Conservation (phyloP, 2,113 vertebrate genomes). For the Trogon surrucura region DNA sequence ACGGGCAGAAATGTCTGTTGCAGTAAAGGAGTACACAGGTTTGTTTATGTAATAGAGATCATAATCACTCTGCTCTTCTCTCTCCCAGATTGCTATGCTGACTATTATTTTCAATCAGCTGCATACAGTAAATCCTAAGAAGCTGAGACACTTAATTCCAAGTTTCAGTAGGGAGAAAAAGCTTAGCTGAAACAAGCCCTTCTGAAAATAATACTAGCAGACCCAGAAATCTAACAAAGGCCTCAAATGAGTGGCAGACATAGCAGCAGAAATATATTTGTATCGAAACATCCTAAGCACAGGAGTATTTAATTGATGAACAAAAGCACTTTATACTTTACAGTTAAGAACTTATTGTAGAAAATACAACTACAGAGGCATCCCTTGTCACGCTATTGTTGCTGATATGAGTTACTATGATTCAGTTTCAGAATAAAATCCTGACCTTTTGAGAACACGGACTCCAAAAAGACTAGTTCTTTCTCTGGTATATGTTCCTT, state of each 20-base stretch:
- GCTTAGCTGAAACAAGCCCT: not conserved
- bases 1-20: not conserved
- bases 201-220: not conserved
- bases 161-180: not conserved
- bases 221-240: not conserved
- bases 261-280: not conserved
- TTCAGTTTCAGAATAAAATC: not conserved
- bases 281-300: not conserved
- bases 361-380: not conserved
- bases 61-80: not conserved
- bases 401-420: not conserved
- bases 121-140: not conserved
- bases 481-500: not conserved
- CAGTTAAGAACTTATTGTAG: not conserved
- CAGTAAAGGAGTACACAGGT: not conserved
- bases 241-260: not conserved
- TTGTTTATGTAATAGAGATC: not conserved
- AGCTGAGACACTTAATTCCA: not conserved
- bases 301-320: not conserved
- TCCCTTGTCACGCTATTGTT: not conserved
- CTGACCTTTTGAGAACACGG: not conserved
- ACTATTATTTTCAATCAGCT: not conserved
- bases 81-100: not conserved
- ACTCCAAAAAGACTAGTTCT: not conserved
- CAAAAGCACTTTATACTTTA: not conserved